phyloP scores from a whole-genome alignment of 2,113 vertebrate species.

The Salminus brasiliensis region DNA sequence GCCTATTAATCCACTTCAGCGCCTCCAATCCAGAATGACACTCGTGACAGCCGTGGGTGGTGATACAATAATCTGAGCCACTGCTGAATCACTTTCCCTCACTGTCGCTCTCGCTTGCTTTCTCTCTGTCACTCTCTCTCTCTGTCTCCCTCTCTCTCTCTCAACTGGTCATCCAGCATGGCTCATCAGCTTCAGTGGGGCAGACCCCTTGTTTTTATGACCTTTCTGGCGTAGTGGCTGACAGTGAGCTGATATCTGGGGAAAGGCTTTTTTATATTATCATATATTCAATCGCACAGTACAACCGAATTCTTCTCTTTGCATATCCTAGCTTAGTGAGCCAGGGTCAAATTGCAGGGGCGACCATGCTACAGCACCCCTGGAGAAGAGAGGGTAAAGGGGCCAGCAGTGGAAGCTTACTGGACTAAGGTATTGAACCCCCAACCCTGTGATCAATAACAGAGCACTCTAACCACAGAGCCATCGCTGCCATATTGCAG shows the following conservation, averaged over 20 bases:
- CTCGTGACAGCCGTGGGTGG: constrained; percentile 46
- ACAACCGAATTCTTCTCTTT: too few species aligned
- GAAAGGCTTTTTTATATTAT: not conserved
- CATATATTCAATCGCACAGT: too few species aligned
- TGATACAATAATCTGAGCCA: constrained; percentile 49
- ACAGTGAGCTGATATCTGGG: constrained; percentile 3
- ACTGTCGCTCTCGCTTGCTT: not conserved
- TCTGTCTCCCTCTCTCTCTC: not conserved
- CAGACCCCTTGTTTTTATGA: not conserved
- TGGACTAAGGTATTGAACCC: too few species aligned
- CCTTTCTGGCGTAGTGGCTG: constrained; percentile 12
- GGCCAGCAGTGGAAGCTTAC: too few species aligned
- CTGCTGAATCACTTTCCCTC: constrained; percentile 35
- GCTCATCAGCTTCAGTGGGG: not conserved
- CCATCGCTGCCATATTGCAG: too few species aligned
- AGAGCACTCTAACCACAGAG: too few species aligned
- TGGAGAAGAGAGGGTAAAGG: too few species aligned
- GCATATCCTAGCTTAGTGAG: too few species aligned
- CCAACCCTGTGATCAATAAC: too few species aligned
- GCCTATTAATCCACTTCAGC: constrained; percentile 54
- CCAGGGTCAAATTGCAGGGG: too few species aligned
- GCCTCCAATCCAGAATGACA: constrained; percentile 50
- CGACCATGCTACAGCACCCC: too few species aligned
- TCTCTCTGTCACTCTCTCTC: not conserved
- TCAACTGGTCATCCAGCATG: not conserved